Evolutionary conservation across 2,113 vertebrate species (phyloP).

Genomic region (Sturnus vulgaris): DNA sequence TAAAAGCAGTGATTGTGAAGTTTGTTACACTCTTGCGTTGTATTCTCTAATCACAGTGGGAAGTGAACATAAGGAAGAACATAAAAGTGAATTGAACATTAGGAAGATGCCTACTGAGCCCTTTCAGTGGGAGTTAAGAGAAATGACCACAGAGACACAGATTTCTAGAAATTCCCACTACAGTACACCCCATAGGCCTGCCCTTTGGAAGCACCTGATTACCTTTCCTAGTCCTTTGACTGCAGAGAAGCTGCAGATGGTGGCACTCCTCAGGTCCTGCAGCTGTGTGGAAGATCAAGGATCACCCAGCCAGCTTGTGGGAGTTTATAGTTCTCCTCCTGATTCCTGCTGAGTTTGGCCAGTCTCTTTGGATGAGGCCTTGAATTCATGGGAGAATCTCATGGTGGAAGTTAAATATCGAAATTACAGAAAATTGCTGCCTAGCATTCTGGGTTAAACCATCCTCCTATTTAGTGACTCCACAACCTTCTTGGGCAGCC

Average conservation of each 20-base stretch:
- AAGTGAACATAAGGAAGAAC: neutral
- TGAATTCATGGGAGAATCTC: neutral
- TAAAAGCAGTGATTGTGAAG: neutral
- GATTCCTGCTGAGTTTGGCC: neutral
- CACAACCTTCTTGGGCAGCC: neutral
- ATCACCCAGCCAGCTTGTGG: accelerated
- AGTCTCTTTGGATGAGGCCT: neutral
- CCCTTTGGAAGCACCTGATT: neutral
- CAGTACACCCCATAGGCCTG: neutral
- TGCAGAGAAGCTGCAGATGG: accelerated
- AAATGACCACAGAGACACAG: neutral
- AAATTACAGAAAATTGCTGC: neutral
- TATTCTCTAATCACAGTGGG: neutral
- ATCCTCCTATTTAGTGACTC: neutral
- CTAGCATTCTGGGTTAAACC: neutral
- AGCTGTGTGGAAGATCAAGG: neutral
- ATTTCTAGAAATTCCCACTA: neutral
- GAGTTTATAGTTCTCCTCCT: neutral
- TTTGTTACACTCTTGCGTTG: neutral
- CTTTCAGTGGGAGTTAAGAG: neutral
- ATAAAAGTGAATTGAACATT: neutral
- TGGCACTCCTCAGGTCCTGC: neutral
- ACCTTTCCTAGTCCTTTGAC: neutral
- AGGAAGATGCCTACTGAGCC: neutral
- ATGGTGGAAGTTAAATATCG: neutral